Base-by-base conservation (phyloP, 2,888 invertebrate species). In the Eurois occulta region DNA sequence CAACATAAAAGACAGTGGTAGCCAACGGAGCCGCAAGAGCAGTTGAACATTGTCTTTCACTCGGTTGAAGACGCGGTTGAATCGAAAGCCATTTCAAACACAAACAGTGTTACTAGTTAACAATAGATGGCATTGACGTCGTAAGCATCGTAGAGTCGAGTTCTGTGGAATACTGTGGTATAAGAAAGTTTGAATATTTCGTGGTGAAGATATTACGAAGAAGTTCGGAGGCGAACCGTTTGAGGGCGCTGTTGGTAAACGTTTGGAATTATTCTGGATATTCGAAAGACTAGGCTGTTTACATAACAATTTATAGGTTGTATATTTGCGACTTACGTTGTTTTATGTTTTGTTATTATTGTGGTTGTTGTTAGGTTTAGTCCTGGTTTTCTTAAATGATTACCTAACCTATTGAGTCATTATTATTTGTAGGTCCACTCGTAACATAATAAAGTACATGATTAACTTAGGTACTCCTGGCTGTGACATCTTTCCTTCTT, bases 51-150 rank as follows among this genome's bases (percentile, higher is more conserved):
- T 11, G 4, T 64, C 77, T 87, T 87, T 87, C 79, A 72, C 85
- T 75, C 71, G 7, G 7, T 35, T 65, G 28, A 10, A 35, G 7
- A 52, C 28, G 48, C 43, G 16, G 24, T 43, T 0, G 18, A 58
- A 24, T 43, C 2, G 1, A 18, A 69, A 58, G 18, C 21, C 24
- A 28, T 16, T 52, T 55, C 1, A 0, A 16, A n/a, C n/a, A n/a
- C 18, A 28, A 13, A 65, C 0, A 73, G 16, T 77, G 1, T 28
- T 43, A n/a, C 4, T 10, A 18, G 67, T 13, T 11, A 32, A 4
- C 46, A 35, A 24, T 71, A 86, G 86, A 87, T 87, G 86, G 86
- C 86, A 38, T 48, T 64, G 41, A 18, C 6, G 52, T 66, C 28
- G 21, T n/a, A 10, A 21, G n/a, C 2, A 18, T 13, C 41, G 13